Percentiles rank a stretch among this genome's conserved stretches.
Evolutionary conservation across 2,797 vertebrate genomes (phyloP).

Genomic region (Okamejei kenojei): DNA sequence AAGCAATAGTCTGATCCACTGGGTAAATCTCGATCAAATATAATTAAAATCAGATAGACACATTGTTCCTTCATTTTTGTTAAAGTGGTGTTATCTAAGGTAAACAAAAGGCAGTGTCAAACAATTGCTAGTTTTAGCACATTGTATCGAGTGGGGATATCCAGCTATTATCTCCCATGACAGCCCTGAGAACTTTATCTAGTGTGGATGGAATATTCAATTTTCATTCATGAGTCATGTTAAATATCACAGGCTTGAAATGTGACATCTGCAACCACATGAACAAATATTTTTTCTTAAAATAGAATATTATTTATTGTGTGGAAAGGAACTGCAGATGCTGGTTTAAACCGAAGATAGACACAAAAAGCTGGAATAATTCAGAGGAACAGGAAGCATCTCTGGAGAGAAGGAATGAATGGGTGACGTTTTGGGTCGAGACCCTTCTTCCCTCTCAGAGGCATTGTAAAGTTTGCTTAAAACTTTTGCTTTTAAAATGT

Average conservation of each 20-base stretch:
- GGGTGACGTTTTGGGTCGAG: no score
- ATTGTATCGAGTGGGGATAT: not conserved
- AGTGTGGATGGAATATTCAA: not conserved
- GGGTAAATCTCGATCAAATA: not conserved
- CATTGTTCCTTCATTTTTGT: not conserved
- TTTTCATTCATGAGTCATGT: not conserved
- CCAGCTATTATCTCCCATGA: not conserved
- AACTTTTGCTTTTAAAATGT: no score
- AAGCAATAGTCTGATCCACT: not conserved
- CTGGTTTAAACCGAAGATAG: no score
- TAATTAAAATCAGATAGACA: slow-evolving; percentile 13
- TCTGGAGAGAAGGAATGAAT: no score
- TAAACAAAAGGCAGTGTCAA: not conserved
- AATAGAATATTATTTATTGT: no score
- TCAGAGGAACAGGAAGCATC: no score
- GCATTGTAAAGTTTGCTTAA: not conserved
- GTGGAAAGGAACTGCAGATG: not conserved
- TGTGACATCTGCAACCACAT: not conserved
- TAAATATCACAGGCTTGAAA: not conserved
- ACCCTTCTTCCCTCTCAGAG: no score
- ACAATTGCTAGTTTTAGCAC: not conserved
- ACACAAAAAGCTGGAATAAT: no score
- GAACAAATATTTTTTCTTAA: not conserved
- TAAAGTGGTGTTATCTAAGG: not conserved
- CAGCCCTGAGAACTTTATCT: not conserved